These are phyloP conservation scores for Perdita meconis DNA, from an alignment of 2,888 invertebrate genomes.

Conservation along the genomic window DNA sequence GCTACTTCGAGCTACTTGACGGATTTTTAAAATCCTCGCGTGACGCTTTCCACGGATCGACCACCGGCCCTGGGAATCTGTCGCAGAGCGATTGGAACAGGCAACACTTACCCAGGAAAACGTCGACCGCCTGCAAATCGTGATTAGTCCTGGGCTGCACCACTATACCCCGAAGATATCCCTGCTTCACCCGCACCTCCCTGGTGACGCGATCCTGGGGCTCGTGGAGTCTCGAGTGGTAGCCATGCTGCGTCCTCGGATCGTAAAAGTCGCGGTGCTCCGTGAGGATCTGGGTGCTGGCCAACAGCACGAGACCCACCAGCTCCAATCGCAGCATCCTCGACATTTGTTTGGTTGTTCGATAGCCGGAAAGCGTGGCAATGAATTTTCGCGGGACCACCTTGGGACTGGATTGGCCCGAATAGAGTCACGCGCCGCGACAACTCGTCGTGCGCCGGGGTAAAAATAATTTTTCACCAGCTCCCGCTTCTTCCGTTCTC, in stretches of 20 bases:
- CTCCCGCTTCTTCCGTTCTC: slow-evolving; percentile 38
- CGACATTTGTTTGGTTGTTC: slow-evolving; percentile 63
- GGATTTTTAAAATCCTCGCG: too few relatives aligned
- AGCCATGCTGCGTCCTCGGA: slow-evolving; percentile 71
- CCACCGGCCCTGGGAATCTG: too few relatives aligned
- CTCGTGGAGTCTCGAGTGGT: slow-evolving; percentile 71
- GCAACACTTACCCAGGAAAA: slow-evolving; percentile 86
- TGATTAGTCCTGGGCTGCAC: slow-evolving; percentile 88
- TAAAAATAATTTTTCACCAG: slow-evolving; percentile 67
- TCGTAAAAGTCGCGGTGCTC: slow-evolving; percentile 77
- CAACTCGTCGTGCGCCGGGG: slow-evolving; percentile 3
- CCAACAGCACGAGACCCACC: slow-evolving; percentile 77
- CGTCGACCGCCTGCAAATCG: slow-evolving; percentile 88
- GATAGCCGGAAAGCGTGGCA: slow-evolving; percentile 34
- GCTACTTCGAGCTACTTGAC: too few relatives aligned
- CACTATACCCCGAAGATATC: slow-evolving; percentile 88
- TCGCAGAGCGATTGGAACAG: too few relatives aligned
- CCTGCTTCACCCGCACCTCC: slow-evolving; percentile 88
- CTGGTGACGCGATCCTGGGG: slow-evolving; percentile 83
- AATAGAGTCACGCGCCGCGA: not conserved
- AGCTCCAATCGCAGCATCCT: slow-evolving; percentile 80
- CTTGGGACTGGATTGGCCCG: not conserved
- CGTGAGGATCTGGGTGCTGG: slow-evolving; percentile 80
- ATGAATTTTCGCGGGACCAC: slow-evolving; percentile 33
- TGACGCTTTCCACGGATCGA: too few relatives aligned